Percentiles rank a stretch among this genome's conserved stretches.
Evolutionary conservation across 1,140 invertebrate species (phyloP).

Genomic region (Drosophila navojoa): DNA sequence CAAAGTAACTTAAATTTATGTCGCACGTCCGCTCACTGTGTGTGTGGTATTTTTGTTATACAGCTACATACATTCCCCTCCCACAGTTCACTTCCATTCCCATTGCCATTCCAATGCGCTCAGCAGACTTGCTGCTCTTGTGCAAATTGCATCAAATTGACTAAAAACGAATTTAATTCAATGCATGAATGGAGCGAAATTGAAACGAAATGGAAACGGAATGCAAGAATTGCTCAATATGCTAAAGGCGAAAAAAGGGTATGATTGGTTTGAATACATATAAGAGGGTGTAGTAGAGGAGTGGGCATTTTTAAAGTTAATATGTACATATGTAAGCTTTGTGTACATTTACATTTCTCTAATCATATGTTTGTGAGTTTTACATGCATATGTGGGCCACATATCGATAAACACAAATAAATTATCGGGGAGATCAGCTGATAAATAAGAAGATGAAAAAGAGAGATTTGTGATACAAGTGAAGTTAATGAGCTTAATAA

Average conservation of each 20-base stretch:
- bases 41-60: not conserved
- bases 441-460: no score
- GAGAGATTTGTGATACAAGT: no score
- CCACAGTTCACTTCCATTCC: not conserved
- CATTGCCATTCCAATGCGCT: not conserved
- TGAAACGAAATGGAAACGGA: constrained; percentile 40
- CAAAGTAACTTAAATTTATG: constrained; percentile 34
- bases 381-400: no score
- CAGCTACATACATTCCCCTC: constrained; percentile 6
- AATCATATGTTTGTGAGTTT: no score
- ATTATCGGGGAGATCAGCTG: no score
- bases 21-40: constrained; percentile 23
- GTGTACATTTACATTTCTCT: no score
- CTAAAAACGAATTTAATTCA: constrained; percentile 67
- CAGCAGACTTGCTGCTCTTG: constrained; percentile 37
- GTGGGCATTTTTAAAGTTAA: not conserved
- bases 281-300: not conserved
- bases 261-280: not conserved
- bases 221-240: constrained; percentile 18
- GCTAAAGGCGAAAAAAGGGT: not conserved
- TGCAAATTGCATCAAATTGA: constrained; percentile 71
- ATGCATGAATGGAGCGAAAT: constrained; percentile 70
- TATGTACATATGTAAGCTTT: no score
- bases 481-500: no score
- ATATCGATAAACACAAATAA: no score